Percentiles rank a stretch among this genome's conserved stretches.
Evolutionary conservation across 2,113 vertebrate genomes (phyloP).

Genomic region (Alces alces): DNA sequence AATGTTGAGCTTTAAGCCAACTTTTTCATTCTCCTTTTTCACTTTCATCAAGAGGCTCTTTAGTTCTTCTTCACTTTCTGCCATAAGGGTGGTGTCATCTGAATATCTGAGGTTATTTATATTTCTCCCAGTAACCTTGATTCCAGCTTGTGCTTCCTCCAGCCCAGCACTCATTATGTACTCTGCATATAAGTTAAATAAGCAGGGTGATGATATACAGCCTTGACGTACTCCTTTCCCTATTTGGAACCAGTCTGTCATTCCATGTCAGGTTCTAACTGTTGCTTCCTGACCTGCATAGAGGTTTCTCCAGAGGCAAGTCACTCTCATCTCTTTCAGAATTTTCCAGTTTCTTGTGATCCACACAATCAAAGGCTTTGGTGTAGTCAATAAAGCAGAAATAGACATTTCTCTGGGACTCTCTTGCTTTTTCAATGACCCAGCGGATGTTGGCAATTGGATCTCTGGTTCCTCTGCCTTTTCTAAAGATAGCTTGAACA

Average conservation of each 20-base stretch:
- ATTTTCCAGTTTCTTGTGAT: neutral
- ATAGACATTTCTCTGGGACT: neutral
- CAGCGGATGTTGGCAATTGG: neutral
- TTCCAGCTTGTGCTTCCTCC: neutral
- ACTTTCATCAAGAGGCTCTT: neutral
- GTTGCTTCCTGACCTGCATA: neutral
- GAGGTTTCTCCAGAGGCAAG: neutral
- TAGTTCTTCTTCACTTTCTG: neutral
- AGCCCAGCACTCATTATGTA: neutral
- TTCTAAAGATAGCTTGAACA: neutral
- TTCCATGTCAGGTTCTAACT: neutral
- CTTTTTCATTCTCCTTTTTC: neutral
- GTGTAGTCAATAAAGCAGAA: neutral
- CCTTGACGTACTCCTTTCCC: fast-evolving
- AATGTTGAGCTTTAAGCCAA: neutral
- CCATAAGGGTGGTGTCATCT: neutral
- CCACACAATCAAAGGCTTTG: neutral
- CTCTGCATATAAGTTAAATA: neutral
- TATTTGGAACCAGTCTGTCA: neutral
- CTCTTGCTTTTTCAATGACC: neutral
- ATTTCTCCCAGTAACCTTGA: neutral
- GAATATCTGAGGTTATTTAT: neutral
- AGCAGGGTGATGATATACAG: neutral
- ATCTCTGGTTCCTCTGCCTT: neutral
- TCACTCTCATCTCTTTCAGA: neutral